Evolutionary conservation across 1,140 invertebrate species (phyloP), one percentile per base, ranked within the genome.

Genomic region (Brachionus paranguensis): DNA sequence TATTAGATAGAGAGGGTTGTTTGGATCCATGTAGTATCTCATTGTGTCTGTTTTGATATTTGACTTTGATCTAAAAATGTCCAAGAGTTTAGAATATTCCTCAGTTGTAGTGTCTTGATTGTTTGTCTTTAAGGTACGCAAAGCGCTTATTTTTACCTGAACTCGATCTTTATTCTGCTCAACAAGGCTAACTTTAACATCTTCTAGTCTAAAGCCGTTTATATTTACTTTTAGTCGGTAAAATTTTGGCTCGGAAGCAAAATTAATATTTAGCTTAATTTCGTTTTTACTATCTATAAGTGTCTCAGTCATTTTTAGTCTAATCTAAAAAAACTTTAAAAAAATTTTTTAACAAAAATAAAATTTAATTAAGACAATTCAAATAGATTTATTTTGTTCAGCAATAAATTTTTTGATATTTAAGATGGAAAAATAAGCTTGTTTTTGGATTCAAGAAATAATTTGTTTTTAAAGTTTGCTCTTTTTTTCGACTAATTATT

Each of bases 121-220:
- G 20, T 76, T 76, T 20, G 72, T 45, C 8, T 76, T 76, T 50
- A 50, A 14, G 24, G 43, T 50, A 50, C 72, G 43, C 27, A 47
- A 76, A 50, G 72, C 72, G 43, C 72, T 76, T 50, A 76, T 50
- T 76, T 76, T 76, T 37, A 76, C 43, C 43, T 76, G 41, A 27
- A 76, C 43, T n/a, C 72, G 43, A 24, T 76, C 45, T 47, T 47
- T 50, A 14, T 29, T 37, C 7, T 20, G 11, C 20, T 76, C 72
- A 8, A 29, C 47, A 50, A 76, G 20, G 47, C 45, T 76, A 50
- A 76, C 72, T 47, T 50, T 76, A 27, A 76, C 43, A 50, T 76
- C 72, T 29, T 76, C 72, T 33, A 76, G 14, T 33, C 72, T 76
- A 50, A 76, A 76, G 10, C 45, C 45, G 43, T 76, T 76, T 76